phyloP scores from a whole-genome alignment of 2,888 invertebrate genomes.

The Heteromurus nitidus region DNA sequence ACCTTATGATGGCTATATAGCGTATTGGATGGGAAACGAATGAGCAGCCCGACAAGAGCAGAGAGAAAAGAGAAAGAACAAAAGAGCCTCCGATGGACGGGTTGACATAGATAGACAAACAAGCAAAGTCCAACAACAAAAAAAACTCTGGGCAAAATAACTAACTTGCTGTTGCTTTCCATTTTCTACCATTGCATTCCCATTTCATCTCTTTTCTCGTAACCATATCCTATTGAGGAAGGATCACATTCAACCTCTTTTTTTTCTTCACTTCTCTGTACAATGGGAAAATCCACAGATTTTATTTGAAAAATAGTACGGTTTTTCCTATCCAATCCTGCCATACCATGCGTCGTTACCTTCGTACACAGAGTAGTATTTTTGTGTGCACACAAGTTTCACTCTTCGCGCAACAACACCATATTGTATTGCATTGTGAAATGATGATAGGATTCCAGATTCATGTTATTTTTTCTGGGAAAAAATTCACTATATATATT shows the following conservation, averaged over 20 bases:
- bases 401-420: too few species aligned
- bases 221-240: constrained; percentile 24
- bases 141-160: constrained; percentile 42
- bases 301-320: constrained; percentile 37
- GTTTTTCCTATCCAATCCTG: neutral
- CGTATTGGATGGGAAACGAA: constrained; percentile 20
- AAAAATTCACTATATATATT: constrained; percentile 9
- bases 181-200: constrained; percentile 23
- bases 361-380: too few species aligned
- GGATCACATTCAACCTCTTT: constrained; percentile 35
- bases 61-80: constrained; percentile 36
- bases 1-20: too few species aligned
- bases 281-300: constrained; percentile 59
- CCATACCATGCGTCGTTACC: neutral
- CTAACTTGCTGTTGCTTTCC: constrained; percentile 33
- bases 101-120: constrained; percentile 62
- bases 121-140: constrained; percentile 54
- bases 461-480: constrained; percentile 22
- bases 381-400: too few species aligned
- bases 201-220: too few species aligned
- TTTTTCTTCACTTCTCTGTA: constrained; percentile 23
- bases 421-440: constrained; percentile 26
- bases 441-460: constrained; percentile 45
- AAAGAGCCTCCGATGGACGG: constrained; percentile 50
- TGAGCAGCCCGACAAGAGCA: constrained; percentile 28